Percentiles rank a stretch among this genome's conserved stretches.
These are phyloP conservation scores for Recurvirostra avosetta DNA, from an alignment of 2,113 vertebrate species.

Conservation along the genomic window DNA sequence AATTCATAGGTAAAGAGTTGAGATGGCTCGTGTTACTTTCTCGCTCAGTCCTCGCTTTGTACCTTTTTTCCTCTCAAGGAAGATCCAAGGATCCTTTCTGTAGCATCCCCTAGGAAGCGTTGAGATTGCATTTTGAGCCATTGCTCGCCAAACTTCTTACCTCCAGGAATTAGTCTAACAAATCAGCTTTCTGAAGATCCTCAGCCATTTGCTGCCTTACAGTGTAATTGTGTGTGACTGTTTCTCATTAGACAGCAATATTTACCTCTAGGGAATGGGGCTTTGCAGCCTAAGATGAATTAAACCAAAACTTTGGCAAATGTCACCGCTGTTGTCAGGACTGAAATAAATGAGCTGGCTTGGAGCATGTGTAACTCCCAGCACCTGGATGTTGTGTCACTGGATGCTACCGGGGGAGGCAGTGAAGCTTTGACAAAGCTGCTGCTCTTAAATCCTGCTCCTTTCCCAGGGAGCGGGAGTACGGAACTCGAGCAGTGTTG, in stretches of 20 bases:
- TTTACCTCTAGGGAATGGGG: slow-evolving; percentile 51
- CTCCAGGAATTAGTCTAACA: slow-evolving; percentile 35
- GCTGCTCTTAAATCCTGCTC: accelerated
- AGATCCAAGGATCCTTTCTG: neutral
- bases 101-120: neutral
- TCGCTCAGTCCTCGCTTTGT: neutral
- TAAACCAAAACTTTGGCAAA: slow-evolving; percentile 58
- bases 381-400: neutral
- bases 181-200: neutral
- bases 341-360: slow-evolving; percentile 14
- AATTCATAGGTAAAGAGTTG: neutral
- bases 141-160: neutral
- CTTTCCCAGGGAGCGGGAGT: neutral
- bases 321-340: slow-evolving; percentile 16
- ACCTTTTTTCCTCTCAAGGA: neutral
- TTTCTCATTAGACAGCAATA: slow-evolving; percentile 46
- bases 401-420: neutral
- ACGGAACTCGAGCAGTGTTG: accelerated
- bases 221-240: slow-evolving; percentile 11
- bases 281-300: slow-evolving; percentile 31
- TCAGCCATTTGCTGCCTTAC: slow-evolving; percentile 41
- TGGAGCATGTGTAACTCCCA: neutral
- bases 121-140: neutral
- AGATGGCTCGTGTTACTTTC: neutral
- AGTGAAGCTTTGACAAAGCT: neutral